These are phyloP conservation scores for Callithrix jacchus DNA, from an alignment of 2,113 vertebrate genomes.

Conservation along the genomic window DNA sequence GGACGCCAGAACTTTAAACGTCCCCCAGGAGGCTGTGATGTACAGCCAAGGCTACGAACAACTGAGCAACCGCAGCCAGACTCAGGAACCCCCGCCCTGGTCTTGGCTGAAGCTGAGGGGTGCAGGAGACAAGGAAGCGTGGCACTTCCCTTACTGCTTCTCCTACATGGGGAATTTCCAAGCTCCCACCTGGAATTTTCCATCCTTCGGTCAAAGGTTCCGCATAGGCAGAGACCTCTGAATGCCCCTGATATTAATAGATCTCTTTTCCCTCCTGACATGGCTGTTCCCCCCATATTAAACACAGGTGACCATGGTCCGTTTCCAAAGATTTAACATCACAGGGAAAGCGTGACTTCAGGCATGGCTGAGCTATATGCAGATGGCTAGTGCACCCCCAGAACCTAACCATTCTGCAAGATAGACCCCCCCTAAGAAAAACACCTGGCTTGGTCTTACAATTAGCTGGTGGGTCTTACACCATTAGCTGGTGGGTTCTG, in stretches of 20 bases:
- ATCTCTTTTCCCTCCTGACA: neutral
- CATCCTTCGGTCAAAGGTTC: slow-evolving; percentile 40
- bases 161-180: slow-evolving; percentile 13
- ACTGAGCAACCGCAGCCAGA: neutral
- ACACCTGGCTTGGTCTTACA: neutral
- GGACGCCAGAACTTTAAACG: neutral
- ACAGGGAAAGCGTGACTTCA: neutral
- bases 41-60: neutral
- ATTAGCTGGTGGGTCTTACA: neutral
- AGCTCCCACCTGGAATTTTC: slow-evolving; percentile 63
- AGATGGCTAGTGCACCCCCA: neutral
- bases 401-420: neutral
- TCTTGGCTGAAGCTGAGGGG: neutral
- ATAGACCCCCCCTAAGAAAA: neutral
- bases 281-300: neutral
- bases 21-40: neutral
- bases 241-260: no score
- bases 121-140: neutral
- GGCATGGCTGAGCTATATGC: neutral
- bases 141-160: neutral
- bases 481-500: neutral
- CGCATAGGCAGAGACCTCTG: neutral
- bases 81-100: neutral
- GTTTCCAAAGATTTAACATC: neutral
- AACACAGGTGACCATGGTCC: neutral